A percentile compares a stretch with the other conserved stretches of the same genome.
phyloP scores from a whole-genome alignment of 1,140 invertebrate species.

The Drosophila erecta region DNA sequence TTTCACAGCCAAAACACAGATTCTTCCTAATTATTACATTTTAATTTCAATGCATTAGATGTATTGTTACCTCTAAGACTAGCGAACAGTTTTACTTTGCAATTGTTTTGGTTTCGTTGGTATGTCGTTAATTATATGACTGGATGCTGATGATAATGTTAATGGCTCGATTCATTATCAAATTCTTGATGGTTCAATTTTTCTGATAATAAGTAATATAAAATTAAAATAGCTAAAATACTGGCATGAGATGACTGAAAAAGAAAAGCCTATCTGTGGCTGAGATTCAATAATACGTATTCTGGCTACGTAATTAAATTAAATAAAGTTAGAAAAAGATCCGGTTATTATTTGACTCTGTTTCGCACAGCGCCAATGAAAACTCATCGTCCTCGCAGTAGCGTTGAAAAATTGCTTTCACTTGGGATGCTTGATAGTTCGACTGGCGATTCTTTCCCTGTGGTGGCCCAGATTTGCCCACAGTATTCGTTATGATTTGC shows the following conservation, averaged over 20 bases:
- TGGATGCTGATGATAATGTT: conserved; percentile 9
- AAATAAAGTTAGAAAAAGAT: conserved; percentile 26
- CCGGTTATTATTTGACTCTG: conserved; percentile 4
- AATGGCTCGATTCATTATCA: not conserved
- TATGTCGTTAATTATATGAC: conserved; percentile 22
- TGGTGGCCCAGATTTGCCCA: conserved; percentile 28
- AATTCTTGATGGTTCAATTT: not conserved
- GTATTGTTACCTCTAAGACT: conserved; percentile 54
- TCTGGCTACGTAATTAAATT: conserved; percentile 25
- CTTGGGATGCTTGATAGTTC: conserved; percentile 24
- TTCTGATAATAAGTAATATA: not conserved
- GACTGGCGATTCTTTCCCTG: conserved; percentile 30
- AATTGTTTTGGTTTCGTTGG: conserved; percentile 12
- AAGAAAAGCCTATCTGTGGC: not conserved
- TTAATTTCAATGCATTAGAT: conserved; percentile 4
- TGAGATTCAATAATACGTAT: conserved; percentile 18
- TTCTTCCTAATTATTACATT: conserved; percentile 55
- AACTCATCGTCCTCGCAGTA: conserved; percentile 69
- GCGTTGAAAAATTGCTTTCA: conserved; percentile 56
- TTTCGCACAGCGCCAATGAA: conserved; percentile 34
- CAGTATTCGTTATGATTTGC: conserved; percentile 75
- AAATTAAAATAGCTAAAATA: not conserved
- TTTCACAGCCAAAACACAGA: conserved; percentile 85
- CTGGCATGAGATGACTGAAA: not conserved
- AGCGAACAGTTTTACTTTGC: conserved; percentile 39